Evolutionary conservation across 2,113 vertebrate genomes (phyloP).

Genomic region (Sinocyclocheilus grahami): DNA sequence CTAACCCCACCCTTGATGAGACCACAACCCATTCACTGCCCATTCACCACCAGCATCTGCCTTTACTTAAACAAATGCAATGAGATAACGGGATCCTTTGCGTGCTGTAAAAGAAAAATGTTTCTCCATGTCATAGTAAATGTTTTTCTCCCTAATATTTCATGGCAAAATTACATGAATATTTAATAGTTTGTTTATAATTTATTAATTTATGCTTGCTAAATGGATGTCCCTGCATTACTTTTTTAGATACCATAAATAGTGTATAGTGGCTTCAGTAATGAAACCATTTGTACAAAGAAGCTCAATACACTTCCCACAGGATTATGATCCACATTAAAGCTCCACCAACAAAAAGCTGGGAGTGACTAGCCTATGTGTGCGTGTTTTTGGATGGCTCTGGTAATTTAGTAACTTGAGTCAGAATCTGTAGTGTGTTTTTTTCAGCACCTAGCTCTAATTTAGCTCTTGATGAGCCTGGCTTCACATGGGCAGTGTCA

Average conservation of each 20-base stretch:
- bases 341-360: background rate
- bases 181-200: constrained; percentile 27
- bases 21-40: constrained; percentile 52
- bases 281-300: constrained; percentile 25
- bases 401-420: constrained; percentile 21
- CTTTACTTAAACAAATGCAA: background rate
- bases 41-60: constrained; percentile 41
- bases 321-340: constrained; percentile 15
- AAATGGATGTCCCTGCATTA: constrained; percentile 4
- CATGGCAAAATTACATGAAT: background rate
- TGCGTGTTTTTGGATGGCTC: background rate
- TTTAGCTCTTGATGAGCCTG: background rate
- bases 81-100: background rate
- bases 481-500: constrained; percentile 33
- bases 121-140: background rate
- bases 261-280: background rate
- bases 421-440: background rate
- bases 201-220: constrained; percentile 6
- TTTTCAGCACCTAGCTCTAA: constrained; percentile 6
- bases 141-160: background rate
- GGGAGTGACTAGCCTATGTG: background rate
- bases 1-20: constrained; percentile 38
- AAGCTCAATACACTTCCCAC: constrained; percentile 1
- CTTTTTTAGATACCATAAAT: constrained; percentile 4
- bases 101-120: background rate